Evolutionary conservation across 1,140 invertebrate genomes (phyloP), one percentile per base, ranked within the genome.

Genomic region (Nasonia giraulti): DNA sequence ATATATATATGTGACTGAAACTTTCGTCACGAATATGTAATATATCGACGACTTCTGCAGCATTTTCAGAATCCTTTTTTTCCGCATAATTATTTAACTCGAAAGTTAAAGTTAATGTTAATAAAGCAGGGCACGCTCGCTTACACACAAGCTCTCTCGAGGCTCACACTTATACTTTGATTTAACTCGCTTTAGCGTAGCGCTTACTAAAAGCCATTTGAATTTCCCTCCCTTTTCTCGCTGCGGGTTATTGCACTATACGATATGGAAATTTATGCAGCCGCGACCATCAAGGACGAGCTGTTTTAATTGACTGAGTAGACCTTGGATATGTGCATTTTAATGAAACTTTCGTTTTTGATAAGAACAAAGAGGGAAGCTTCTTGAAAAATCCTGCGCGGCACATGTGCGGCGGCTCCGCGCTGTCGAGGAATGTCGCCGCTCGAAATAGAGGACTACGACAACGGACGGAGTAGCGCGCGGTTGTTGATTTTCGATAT

Each of bases 391-490:
- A 55, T 55, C 55, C 17, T 0, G 55, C 17, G 12, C 20, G 7
- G 40, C 40, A 44, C 40, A 44, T n/a, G 55, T 17, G 50, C 8
- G 27, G 27, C 27, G 68, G 23, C 68, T 33, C 23, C 68, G 2
- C 2, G 47, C 2, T 44, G 10, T 5, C 33, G 31, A 75, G 81
- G 81, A 82, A 82, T 82, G 62, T 76, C 73, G 33, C 17, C 50
- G 69, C 81, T 82, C 73, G 73, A 82, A 82, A 82, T 82, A 82
- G 80, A 82, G 80, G 3, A 74, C 27, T 47, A 31, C 23, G 44
- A 76, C 71, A 20, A 76, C 71, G 33, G 33, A n/a, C 73, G 73
- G 31, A 27, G 27, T 27, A 27, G 0, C 23, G 23, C 23, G 31
- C 12, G 14, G 12, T 20, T 40, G 73, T n/a, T n/a, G n/a, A n/a